A percentile compares a stretch with the other conserved stretches of the same genome.
Conservation (phyloP, 37 sponge, comb jelly and placozoan species). For the Mnemiopsis leidyi region DNA sequence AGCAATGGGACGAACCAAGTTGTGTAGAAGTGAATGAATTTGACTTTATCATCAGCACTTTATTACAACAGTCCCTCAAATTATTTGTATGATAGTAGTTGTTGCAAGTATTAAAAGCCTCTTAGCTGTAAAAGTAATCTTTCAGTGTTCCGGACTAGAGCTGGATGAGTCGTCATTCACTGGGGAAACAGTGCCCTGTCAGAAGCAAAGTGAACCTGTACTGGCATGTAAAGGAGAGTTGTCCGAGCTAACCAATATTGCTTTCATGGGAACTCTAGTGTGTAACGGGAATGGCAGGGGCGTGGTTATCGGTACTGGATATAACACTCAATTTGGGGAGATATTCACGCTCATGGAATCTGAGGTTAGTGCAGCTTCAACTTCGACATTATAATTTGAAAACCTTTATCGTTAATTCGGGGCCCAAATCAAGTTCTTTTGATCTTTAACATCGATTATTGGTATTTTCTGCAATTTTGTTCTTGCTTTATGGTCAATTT, state of each 20-base stretch:
- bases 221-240: not conserved
- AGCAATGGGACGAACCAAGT: too few relatives aligned
- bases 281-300: conserved; percentile 92
- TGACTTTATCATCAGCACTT: too few relatives aligned
- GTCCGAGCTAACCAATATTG: conserved; percentile 75
- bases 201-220: conserved; percentile 68
- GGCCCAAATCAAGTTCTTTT: too few relatives aligned
- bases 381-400: not conserved
- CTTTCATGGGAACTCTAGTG: conserved; percentile 97
- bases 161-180: conserved; percentile 99
- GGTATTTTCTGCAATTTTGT: not conserved
- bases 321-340: conserved; percentile 92
- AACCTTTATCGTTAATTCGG: too few relatives aligned
- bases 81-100: too few relatives aligned
- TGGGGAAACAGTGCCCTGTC: conserved; percentile 83
- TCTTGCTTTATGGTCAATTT: not conserved
- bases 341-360: conserved; percentile 75
- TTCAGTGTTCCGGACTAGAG: conserved; percentile 80
- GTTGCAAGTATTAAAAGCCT: too few relatives aligned
- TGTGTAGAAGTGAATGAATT: too few relatives aligned
- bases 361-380: not conserved
- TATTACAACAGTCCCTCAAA: too few relatives aligned
- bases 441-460: not conserved
- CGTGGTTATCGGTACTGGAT: conserved; percentile 85
- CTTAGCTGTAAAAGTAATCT: too few relatives aligned